phyloP scores from a whole-genome alignment of 2,797 vertebrate genomes.

The Picus viridis region DNA sequence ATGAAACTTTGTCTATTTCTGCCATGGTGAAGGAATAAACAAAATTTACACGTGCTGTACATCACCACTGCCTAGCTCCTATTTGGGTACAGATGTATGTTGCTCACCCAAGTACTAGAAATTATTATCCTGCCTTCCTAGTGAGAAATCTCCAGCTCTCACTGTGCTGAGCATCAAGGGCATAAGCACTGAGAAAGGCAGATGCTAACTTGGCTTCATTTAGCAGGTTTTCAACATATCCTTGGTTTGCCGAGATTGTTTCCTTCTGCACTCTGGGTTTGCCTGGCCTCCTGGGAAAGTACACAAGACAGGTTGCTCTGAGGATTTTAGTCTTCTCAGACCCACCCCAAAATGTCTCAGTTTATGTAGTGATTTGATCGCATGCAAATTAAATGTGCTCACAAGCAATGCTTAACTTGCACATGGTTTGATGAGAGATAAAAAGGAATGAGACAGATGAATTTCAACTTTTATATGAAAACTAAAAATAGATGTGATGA shows the following conservation, averaged over 20 bases:
- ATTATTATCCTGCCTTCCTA: background rate
- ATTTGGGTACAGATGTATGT: background rate
- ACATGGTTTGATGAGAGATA: background rate
- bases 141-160: accelerated
- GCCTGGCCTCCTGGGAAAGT: background rate
- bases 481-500: background rate
- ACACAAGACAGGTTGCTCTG: background rate
- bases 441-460: background rate
- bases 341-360: background rate
- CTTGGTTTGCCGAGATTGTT: background rate
- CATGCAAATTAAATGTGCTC: background rate
- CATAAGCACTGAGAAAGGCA: background rate
- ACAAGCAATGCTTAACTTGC: background rate
- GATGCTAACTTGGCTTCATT: background rate
- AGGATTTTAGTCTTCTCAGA: background rate
- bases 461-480: background rate
- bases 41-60: background rate
- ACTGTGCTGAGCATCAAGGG: background rate
- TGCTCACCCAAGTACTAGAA: background rate
- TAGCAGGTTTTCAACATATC: background rate
- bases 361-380: background rate
- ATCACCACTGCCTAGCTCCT: background rate
- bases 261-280: background rate
- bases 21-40: background rate
- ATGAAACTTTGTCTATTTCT: background rate